These are phyloP conservation scores for Romanogobio albipinnatus DNA, from an alignment of 2,113 vertebrate genomes.

Conservation along the genomic window DNA sequence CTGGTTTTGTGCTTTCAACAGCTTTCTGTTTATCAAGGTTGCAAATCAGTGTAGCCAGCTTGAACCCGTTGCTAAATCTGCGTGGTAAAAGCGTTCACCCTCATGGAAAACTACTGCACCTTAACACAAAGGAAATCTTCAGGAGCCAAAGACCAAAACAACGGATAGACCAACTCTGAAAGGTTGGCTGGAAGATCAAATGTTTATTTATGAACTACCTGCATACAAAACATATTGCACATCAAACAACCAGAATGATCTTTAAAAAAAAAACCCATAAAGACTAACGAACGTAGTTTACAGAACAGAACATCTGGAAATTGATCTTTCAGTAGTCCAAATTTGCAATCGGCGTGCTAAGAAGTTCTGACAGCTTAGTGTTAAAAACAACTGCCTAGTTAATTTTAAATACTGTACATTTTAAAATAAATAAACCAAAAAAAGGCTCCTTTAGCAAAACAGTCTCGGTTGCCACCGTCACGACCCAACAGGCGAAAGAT, in stretches of 20 bases:
- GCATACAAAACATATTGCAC: slow-evolving; percentile 99
- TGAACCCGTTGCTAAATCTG: too few species aligned
- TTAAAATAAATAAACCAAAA: slow-evolving; percentile 96
- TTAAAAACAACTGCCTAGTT: slow-evolving; percentile 84
- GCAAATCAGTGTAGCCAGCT: too few species aligned
- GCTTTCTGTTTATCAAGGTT: too few species aligned
- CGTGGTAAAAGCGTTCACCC: too few species aligned
- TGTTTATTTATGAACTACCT: slow-evolving; percentile 99
- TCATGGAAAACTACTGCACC: too few species aligned
- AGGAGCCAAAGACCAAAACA: neutral
- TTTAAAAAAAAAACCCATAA: slow-evolving; percentile 80
- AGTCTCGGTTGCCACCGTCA: slow-evolving; percentile 88
- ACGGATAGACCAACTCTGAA: slow-evolving; percentile 60
- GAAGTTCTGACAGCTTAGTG: slow-evolving; percentile 91
- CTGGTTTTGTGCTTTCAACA: too few species aligned
- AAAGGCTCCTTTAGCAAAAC: slow-evolving; percentile 88
- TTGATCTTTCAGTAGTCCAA: slow-evolving; percentile 97
- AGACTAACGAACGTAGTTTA: slow-evolving; percentile 75
- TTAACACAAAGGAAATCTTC: neutral
- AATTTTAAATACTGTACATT: slow-evolving; percentile 99
- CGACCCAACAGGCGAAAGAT: slow-evolving; percentile 86
- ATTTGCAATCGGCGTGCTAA: slow-evolving; percentile 83
- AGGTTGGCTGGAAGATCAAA: slow-evolving; percentile 96
- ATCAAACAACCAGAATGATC: slow-evolving; percentile 98
- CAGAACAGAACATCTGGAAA: slow-evolving; percentile 89